phyloP scores from a whole-genome alignment of 2,113 vertebrate species.

The Peromyscus maniculatus region DNA sequence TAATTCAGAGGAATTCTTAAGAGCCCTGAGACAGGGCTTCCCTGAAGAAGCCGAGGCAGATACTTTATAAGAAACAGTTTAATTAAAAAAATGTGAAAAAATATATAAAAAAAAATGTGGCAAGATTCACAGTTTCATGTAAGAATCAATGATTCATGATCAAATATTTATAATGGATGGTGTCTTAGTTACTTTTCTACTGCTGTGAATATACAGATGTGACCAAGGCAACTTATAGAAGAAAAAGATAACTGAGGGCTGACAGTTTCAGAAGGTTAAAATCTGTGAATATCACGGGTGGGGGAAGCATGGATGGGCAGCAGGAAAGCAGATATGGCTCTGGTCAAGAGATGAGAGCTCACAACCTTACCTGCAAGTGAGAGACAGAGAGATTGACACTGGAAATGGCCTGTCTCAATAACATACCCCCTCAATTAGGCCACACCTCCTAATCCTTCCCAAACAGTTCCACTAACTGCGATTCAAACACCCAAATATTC shows the following conservation, averaged over 20 bases:
- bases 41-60: neutral
- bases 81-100: neutral
- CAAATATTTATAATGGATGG: neutral
- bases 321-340: neutral
- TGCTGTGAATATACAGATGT: neutral
- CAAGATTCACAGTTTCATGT: neutral
- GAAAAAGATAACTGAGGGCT: neutral
- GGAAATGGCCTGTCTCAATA: neutral
- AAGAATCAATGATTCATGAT: neutral
- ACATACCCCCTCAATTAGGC: neutral
- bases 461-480: neutral
- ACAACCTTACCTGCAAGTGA: neutral
- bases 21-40: neutral
- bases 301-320: neutral
- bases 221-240: neutral
- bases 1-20: neutral
- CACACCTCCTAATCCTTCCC: no score
- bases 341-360: neutral
- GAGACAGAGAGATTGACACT: neutral
- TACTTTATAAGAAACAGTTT: conserved; percentile 8
- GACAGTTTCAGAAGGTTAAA: neutral
- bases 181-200: neutral
- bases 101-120: neutral
- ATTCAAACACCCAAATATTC: neutral
- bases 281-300: neutral